Conservation (phyloP, 2,113 vertebrate genomes). For the Rhagologus leucostigma region DNA sequence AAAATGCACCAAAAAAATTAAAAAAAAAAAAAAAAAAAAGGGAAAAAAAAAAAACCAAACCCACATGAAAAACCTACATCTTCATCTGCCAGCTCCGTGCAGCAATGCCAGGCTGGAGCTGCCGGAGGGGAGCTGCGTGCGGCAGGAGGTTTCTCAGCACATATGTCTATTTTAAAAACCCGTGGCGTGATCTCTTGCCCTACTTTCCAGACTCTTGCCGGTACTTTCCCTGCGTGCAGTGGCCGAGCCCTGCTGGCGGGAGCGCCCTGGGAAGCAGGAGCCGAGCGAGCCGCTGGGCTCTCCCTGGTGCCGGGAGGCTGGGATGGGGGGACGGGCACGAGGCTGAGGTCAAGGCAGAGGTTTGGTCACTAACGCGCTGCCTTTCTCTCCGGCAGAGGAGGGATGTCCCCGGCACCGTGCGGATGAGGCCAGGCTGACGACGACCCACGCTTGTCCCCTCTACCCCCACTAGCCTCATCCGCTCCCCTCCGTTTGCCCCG, state of each 20-base stretch:
- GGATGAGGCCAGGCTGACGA: neutral
- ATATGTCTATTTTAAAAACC: conserved; percentile 42
- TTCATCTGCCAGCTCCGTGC: neutral
- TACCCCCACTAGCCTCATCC: neutral
- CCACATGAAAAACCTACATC: neutral
- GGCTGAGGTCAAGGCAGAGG: neutral
- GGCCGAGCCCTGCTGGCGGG: neutral
- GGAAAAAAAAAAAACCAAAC: neutral
- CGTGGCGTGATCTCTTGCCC: conserved; percentile 47
- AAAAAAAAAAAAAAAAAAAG: rapidly evolving
- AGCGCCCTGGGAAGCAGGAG: neutral
- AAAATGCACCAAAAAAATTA: neutral
- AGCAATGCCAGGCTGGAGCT: neutral
- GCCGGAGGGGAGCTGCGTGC: conserved; percentile 7
- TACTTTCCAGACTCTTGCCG: conserved; percentile 48
- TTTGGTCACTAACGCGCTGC: neutral
- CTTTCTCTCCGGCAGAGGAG: neutral
- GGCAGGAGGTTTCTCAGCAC: conserved; percentile 5
- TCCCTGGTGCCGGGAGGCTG: neutral
- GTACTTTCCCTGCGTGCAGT: conserved; percentile 3
- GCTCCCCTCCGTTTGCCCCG: neutral
- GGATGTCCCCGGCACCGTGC: neutral
- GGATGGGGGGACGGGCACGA: neutral
- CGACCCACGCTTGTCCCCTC: neutral
- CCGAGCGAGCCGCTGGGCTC: neutral